phyloP scores from a whole-genome alignment of 2,888 invertebrate genomes.

The Rosalia funebris region DNA sequence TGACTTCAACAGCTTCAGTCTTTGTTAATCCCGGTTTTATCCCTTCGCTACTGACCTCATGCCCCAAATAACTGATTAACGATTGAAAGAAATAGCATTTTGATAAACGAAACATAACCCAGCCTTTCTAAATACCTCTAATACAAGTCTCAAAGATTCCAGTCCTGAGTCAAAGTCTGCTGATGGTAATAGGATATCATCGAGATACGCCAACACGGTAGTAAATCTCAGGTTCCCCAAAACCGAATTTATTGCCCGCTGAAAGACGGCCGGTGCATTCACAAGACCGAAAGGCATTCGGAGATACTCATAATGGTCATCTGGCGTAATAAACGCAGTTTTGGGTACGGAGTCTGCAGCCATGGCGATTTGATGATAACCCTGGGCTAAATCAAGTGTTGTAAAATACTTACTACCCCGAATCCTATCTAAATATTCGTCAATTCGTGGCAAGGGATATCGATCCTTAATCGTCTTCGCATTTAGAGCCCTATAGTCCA shows the following conservation, averaged over 20 bases:
- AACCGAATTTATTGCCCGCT: constrained; percentile 26
- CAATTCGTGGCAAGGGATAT: constrained; percentile 44
- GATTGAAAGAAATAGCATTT: constrained; percentile 9
- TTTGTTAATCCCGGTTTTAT: constrained; percentile 34
- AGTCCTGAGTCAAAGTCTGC: constrained; percentile 24
- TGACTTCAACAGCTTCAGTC: constrained; percentile 44
- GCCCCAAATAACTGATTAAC: constrained; percentile 6
- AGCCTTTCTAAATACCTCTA: constrained; percentile 6
- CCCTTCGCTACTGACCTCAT: constrained; percentile 18
- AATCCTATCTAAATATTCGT: constrained; percentile 42
- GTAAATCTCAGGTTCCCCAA: constrained; percentile 22
- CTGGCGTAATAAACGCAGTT: constrained; percentile 34
- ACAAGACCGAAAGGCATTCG: constrained; percentile 35
- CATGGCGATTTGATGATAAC: background rate
- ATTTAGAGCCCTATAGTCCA: constrained; percentile 39
- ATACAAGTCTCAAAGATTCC: constrained; percentile 17
- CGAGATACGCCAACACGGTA: constrained; percentile 34
- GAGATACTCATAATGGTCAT: constrained; percentile 41
- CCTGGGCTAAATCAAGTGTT: constrained; percentile 45
- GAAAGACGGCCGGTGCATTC: constrained; percentile 24
- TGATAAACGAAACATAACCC: background rate
- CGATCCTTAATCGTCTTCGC: constrained; percentile 49
- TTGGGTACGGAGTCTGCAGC: background rate
- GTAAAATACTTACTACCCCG: constrained; percentile 47
- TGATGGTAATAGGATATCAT: constrained; percentile 36